phyloP scores from a whole-genome alignment of 2,888 invertebrate genomes.

The Sphaeridia pumilis region DNA sequence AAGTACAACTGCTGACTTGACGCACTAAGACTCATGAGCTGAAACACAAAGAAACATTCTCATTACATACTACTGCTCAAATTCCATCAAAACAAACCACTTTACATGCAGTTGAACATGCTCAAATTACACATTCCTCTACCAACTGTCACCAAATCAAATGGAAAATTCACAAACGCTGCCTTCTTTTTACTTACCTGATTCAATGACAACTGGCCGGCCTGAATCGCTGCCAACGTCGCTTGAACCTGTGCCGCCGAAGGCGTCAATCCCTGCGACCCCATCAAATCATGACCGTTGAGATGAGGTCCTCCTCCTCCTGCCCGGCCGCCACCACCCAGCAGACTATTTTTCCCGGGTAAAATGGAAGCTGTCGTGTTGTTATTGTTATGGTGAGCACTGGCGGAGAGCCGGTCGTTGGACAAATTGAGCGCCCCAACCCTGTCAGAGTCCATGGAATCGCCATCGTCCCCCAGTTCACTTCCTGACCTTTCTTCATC shows the following conservation, averaged over 20 bases:
- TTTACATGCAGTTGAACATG: too few species aligned
- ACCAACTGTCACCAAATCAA: too few species aligned
- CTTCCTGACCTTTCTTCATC: constrained; percentile 52
- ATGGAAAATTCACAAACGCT: background rate
- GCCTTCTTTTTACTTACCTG: constrained; percentile 38
- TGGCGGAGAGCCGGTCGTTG: constrained; percentile 24
- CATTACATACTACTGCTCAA: too few species aligned
- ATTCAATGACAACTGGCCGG: constrained; percentile 42
- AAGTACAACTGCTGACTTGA: constrained; percentile 40
- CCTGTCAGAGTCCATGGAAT: constrained; percentile 54
- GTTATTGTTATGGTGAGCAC: constrained; percentile 23
- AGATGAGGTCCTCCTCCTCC: constrained; percentile 17
- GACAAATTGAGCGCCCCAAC: constrained; percentile 50
- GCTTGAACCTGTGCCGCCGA: constrained; percentile 41
- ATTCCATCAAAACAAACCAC: too few species aligned
- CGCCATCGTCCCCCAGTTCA: constrained; percentile 47
- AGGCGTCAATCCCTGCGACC: constrained; percentile 28
- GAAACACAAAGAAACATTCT: constrained; percentile 16
- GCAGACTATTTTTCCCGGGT: constrained; percentile 23
- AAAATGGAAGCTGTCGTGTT: constrained; percentile 25
- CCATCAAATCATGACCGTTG: constrained; percentile 32
- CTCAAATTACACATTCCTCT: too few species aligned
- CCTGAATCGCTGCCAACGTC: constrained; percentile 41
- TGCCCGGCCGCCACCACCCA: constrained; percentile 3
- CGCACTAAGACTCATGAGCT: constrained; percentile 40